These are phyloP conservation scores for Simalia tracyae DNA, from an alignment of 2,797 vertebrate genomes.

Conservation along the genomic window DNA sequence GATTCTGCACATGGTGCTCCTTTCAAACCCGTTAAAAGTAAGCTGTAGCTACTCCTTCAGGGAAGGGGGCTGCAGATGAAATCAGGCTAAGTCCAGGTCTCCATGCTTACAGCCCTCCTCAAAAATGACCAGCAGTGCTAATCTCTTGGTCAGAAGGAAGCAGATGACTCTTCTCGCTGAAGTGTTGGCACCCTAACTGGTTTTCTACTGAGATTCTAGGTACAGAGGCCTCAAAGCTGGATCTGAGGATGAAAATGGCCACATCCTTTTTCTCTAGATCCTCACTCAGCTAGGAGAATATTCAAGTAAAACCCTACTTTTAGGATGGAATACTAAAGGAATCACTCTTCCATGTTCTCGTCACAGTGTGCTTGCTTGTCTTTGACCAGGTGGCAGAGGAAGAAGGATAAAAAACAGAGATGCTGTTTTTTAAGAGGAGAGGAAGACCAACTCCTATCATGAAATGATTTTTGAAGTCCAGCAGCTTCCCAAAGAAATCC, in stretches of 20 bases:
- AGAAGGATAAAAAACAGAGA: background rate
- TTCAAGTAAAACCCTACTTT: background rate
- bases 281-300: background rate
- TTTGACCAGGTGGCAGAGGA: background rate
- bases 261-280: background rate
- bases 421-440: conserved; percentile 29
- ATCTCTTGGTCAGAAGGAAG: background rate
- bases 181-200: background rate
- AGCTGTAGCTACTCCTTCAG: too few species aligned
- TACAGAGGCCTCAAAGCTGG: too few species aligned
- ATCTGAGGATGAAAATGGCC: background rate
- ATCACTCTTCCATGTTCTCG: background rate
- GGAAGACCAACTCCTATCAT: background rate
- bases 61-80: too few species aligned
- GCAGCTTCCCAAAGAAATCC: conserved; percentile 39
- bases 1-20: too few species aligned
- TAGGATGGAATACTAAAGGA: background rate
- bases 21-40: too few species aligned
- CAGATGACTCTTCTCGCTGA: background rate
- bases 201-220: background rate
- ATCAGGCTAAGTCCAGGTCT: background rate
- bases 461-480: conserved; percentile 15
- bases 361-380: background rate
- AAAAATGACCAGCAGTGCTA: background rate
- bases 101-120: background rate